phyloP scores from a whole-genome alignment of 2,113 vertebrate species.

The Rhea pennata region DNA sequence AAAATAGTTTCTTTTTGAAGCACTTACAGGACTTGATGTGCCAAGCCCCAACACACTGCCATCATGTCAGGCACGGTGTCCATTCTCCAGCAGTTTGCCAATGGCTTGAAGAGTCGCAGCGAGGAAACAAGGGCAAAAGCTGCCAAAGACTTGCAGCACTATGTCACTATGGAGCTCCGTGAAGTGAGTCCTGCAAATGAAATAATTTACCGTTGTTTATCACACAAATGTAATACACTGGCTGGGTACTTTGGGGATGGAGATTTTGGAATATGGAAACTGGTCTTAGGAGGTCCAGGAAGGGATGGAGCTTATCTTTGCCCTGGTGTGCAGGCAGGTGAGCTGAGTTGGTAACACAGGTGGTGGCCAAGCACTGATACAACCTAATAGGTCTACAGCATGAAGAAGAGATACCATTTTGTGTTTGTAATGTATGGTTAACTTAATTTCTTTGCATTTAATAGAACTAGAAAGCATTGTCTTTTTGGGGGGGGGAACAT shows the following conservation, averaged over 20 bases:
- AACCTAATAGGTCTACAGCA: background rate
- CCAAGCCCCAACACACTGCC: background rate
- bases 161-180: conserved; percentile 96
- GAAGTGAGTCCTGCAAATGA: conserved; percentile 78
- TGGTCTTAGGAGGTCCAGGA: background rate
- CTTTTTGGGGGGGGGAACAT: background rate
- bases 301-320: background rate
- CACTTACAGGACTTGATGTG: conserved; percentile 62
- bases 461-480: background rate
- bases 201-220: rapidly evolving
- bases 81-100: conserved; percentile 95
- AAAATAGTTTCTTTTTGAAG: background rate
- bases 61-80: conserved; percentile 91
- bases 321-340: background rate
- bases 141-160: conserved; percentile 97
- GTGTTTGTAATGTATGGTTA: background rate
- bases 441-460: background rate
- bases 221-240: rapidly evolving
- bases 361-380: background rate
- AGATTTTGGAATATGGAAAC: background rate
- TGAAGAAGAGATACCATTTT: background rate
- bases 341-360: background rate
- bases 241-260: background rate
- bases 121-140: conserved; percentile 94
- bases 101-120: conserved; percentile 93